Conservation (phyloP, 2,888 invertebrate genomes). For the Melangyna quadrimaculata region DNA sequence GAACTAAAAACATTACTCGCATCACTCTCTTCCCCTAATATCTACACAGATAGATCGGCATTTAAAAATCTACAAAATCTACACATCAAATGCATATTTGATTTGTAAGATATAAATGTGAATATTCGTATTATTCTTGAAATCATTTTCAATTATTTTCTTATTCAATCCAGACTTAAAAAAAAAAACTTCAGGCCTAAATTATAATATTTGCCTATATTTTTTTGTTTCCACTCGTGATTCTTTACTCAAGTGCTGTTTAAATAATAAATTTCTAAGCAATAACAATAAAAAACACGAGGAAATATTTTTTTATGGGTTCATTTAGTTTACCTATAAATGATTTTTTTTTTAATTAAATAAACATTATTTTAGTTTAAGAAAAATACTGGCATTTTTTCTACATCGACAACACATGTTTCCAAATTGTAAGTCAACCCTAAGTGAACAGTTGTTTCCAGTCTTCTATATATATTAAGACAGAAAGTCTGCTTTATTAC, state of each 20-base stretch:
- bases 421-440: constrained; percentile 16
- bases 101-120: background rate
- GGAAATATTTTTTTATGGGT: background rate
- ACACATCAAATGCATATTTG: background rate
- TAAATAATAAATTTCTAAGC: background rate
- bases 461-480: background rate
- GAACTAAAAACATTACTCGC: background rate
- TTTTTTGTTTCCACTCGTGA: background rate
- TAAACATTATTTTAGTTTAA: constrained; percentile 12
- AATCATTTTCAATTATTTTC: background rate
- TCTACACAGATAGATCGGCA: background rate
- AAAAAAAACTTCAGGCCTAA: background rate
- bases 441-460: constrained; percentile 13
- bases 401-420: constrained; percentile 37
- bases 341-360: background rate
- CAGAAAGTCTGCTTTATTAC: constrained; percentile 43
- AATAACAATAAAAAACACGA: background rate
- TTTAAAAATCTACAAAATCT: background rate
- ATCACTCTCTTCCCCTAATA: background rate
- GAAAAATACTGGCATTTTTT: background rate
- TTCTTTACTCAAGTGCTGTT: constrained; percentile 12
- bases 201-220: constrained; percentile 3
- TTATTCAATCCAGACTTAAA: background rate
- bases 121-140: background rate
- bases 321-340: background rate